Conservation (phyloP, 2,888 invertebrate species). For the Lucinisca nassula region DNA sequence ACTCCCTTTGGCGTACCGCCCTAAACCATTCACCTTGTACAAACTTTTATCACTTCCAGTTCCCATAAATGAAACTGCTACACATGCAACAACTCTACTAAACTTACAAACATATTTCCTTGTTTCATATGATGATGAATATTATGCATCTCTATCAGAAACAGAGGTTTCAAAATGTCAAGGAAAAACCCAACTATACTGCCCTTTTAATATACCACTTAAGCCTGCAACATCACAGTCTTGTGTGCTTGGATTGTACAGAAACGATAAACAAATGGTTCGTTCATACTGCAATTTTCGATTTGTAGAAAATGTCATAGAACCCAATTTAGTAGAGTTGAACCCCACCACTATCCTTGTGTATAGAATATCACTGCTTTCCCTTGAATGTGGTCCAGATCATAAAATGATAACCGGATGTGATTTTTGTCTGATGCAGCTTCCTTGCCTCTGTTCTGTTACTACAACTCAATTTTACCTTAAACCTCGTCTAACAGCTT, state of each 20-base stretch:
- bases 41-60: neutral
- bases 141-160: neutral
- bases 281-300: neutral
- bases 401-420: conserved; percentile 17
- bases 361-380: neutral
- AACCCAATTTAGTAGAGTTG: neutral
- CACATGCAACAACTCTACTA: neutral
- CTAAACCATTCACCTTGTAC: neutral
- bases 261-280: neutral
- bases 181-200: neutral
- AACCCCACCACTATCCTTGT: neutral
- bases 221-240: neutral
- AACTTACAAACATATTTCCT: no score
- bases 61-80: neutral
- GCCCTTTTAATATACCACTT: conserved; percentile 8
- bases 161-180: neutral
- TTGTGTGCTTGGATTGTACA: neutral
- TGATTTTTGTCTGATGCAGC: neutral
- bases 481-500: neutral
- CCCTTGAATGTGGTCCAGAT: neutral
- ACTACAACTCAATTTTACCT: neutral
- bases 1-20: neutral
- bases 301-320: neutral
- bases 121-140: no score
- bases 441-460: neutral